phyloP scores from a whole-genome alignment of 2,888 invertebrate species.

The Hypsopygia costalis region DNA sequence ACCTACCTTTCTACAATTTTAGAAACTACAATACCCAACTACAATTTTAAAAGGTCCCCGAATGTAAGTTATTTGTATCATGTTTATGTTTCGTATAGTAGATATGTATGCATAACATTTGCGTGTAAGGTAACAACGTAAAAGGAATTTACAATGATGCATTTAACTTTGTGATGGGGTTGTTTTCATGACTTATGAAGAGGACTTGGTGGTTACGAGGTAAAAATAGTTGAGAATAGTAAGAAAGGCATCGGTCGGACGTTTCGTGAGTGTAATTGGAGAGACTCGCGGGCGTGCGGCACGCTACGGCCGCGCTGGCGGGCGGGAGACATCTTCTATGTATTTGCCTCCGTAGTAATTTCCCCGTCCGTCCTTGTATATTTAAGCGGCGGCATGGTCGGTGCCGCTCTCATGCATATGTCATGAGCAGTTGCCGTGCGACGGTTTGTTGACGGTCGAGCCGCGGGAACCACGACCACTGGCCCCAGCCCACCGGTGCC shows the following conservation, averaged over 20 bases:
- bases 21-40: no score
- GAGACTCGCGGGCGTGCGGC: constrained; percentile 51
- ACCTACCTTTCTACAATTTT: no score
- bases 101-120: constrained; percentile 19
- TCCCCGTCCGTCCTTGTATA: constrained; percentile 72
- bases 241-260: constrained; percentile 51
- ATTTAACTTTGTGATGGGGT: constrained; percentile 51
- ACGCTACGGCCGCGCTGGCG: constrained; percentile 43
- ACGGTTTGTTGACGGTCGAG: constrained; percentile 76
- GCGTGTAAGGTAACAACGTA: constrained; percentile 41
- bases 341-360: constrained; percentile 73
- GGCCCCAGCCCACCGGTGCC: constrained; percentile 42
- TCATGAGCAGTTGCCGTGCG: constrained; percentile 78
- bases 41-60: no score
- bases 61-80: no score
- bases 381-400: constrained; percentile 64
- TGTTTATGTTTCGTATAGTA: no score
- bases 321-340: constrained; percentile 65
- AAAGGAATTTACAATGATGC: constrained; percentile 60
- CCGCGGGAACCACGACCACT: constrained; percentile 68
- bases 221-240: constrained; percentile 59
- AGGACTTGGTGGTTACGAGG: constrained; percentile 43
- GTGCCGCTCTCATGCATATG: constrained; percentile 76
- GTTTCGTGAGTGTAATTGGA: constrained; percentile 70
- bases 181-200: constrained; percentile 68